Percentiles rank a stretch among this genome's conserved stretches.
phyloP scores from a whole-genome alignment of 2,797 vertebrate species.

The Anniella stebbinsi region DNA sequence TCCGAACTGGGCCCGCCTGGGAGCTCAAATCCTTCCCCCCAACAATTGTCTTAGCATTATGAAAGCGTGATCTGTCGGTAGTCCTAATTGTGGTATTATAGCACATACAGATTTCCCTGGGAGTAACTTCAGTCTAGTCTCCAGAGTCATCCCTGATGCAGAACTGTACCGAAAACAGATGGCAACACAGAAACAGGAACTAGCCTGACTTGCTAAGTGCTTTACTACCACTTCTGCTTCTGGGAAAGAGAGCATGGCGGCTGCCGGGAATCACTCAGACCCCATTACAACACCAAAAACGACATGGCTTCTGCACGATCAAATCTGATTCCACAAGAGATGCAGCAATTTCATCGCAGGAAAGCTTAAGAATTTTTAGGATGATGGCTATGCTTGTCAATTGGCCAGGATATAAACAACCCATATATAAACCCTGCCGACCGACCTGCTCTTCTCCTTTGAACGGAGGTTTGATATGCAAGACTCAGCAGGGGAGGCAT shows the following conservation, averaged over 20 bases:
- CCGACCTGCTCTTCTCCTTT: not conserved
- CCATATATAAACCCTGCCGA: not conserved
- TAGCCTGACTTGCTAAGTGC: not conserved
- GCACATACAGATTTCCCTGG: not conserved
- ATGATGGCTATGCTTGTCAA: not conserved
- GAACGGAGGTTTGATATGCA: not conserved
- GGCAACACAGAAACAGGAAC: not conserved
- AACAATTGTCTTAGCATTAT: not conserved
- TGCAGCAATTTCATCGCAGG: not conserved
- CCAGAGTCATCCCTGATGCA: not conserved
- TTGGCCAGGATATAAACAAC: not conserved
- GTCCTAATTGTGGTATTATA: not conserved
- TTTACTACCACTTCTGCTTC: constrained; percentile 30
- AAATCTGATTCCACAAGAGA: not conserved
- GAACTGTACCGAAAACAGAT: not conserved
- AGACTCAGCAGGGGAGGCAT: not conserved
- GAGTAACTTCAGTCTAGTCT: not conserved
- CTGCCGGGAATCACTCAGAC: constrained; percentile 29
- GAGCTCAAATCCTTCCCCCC: not conserved
- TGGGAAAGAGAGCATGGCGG: constrained; percentile 12
- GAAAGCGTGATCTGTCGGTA: not conserved
- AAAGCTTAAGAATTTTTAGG: not conserved
- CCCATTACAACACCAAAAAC: constrained; percentile 29
- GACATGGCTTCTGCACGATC: constrained; percentile 13
- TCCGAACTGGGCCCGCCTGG: no score